Percentiles rank a stretch among this genome's conserved stretches.
Evolutionary conservation across 2,888 invertebrate species (phyloP).

Genomic region (Salpingus planirostris): DNA sequence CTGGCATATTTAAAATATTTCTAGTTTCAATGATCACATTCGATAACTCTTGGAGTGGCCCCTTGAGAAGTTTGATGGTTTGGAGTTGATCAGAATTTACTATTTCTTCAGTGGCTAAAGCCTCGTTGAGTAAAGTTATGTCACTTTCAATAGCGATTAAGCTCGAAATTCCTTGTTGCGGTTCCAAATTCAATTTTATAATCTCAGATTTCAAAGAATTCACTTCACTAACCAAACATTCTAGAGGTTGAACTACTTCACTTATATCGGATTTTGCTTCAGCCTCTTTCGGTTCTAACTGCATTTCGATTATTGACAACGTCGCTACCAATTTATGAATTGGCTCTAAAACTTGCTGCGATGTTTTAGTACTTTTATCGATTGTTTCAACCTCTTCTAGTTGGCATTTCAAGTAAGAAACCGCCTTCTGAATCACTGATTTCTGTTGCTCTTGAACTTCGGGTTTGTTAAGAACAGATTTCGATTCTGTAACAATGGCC

Average conservation of each 20-base stretch:
- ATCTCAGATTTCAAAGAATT: background rate
- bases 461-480: constrained; percentile 9
- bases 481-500: constrained; percentile 8
- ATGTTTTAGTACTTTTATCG: background rate
- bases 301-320: constrained; percentile 7
- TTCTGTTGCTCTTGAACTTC: constrained; percentile 14
- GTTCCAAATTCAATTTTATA: background rate
- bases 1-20: constrained; percentile 10
- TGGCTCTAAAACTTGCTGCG: constrained; percentile 5
- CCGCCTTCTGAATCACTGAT: constrained; percentile 13
- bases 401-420: constrained; percentile 12
- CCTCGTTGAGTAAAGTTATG: background rate
- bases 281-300: background rate
- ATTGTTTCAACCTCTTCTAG: constrained; percentile 6
- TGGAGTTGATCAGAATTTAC: too few relatives aligned
- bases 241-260: background rate
- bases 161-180: background rate
- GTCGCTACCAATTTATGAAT: constrained; percentile 10
- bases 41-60: constrained; percentile 11
- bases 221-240: background rate
- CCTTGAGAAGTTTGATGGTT: constrained; percentile 7
- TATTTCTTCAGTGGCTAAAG: too few relatives aligned
- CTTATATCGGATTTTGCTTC: background rate
- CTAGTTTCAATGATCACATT: constrained; percentile 8
- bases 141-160: background rate